A percentile compares a stretch with the other conserved stretches of the same genome.
Evolutionary conservation across 2,113 vertebrate species (phyloP).

Genomic region (Mus pahari): DNA sequence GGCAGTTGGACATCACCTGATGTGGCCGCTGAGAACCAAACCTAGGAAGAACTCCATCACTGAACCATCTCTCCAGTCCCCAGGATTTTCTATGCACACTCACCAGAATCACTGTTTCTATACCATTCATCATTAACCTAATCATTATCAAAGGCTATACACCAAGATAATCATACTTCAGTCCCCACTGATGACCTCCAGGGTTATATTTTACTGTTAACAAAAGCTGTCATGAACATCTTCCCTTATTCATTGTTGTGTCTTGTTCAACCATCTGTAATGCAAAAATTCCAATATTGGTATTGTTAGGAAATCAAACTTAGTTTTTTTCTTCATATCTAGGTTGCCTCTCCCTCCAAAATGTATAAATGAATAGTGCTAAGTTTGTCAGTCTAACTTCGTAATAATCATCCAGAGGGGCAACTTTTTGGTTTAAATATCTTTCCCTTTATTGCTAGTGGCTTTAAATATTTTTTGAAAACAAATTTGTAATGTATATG

Average conservation of each 20-base stretch:
- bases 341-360: background rate
- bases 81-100: background rate
- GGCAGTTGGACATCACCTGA: no score
- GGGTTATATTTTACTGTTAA: background rate
- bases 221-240: conserved; percentile 43
- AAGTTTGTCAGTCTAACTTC: conserved; percentile 25
- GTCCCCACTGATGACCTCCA: background rate
- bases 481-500: background rate
- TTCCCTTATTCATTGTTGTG: conserved; percentile 23
- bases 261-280: conserved; percentile 33
- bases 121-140: conserved; percentile 16
- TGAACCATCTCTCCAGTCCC: background rate
- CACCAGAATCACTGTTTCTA: background rate
- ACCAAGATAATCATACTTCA: background rate
- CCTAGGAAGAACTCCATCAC: background rate
- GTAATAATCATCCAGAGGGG: conserved; percentile 17
- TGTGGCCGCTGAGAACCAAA: background rate
- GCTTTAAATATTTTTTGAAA: conserved; percentile 17
- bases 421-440: background rate
- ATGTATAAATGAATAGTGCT: conserved; percentile 35
- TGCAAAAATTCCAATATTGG: conserved; percentile 37
- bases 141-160: conserved; percentile 21
- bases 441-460: conserved; percentile 19
- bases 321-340: background rate
- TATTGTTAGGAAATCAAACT: conserved; percentile 44